Evolutionary conservation across 2,888 invertebrate genomes (phyloP).

Genomic region (Platycheirus albimanus): DNA sequence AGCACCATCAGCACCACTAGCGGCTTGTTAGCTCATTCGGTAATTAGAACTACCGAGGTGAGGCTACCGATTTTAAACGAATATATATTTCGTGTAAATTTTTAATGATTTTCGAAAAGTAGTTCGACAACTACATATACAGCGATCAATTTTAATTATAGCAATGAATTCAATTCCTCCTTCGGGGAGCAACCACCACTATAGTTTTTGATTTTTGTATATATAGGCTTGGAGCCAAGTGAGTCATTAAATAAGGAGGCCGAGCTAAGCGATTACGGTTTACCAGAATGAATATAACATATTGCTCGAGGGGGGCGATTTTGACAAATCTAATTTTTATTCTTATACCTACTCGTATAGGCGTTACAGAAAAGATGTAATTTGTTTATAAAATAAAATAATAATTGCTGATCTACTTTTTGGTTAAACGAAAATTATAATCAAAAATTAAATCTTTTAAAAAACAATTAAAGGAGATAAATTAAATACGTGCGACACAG

Average conservation of each 20-base stretch:
- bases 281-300: conserved; percentile 27
- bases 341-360: not conserved
- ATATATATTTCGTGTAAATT: conserved; percentile 35
- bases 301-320: conserved; percentile 33
- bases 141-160: conserved; percentile 70
- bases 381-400: conserved; percentile 28
- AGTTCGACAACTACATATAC: conserved; percentile 68
- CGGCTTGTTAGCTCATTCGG: conserved; percentile 45
- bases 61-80: conserved; percentile 66
- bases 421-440: too few species aligned
- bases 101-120: conserved; percentile 71
- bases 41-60: conserved; percentile 69
- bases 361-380: not conserved
- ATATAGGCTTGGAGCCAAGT: conserved; percentile 30
- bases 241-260: conserved; percentile 56
- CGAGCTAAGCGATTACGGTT: conserved; percentile 30
- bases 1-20: not conserved
- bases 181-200: conserved; percentile 22
- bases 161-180: conserved; percentile 55
- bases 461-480: too few species aligned
- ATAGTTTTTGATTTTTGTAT: too few species aligned
- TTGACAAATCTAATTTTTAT: conserved; percentile 33
- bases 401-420: too few species aligned
- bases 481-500: too few species aligned
- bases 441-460: too few species aligned